Base-by-base conservation (phyloP, 2,113 vertebrate genomes). In the Lethenteron camtschaticum region DNA sequence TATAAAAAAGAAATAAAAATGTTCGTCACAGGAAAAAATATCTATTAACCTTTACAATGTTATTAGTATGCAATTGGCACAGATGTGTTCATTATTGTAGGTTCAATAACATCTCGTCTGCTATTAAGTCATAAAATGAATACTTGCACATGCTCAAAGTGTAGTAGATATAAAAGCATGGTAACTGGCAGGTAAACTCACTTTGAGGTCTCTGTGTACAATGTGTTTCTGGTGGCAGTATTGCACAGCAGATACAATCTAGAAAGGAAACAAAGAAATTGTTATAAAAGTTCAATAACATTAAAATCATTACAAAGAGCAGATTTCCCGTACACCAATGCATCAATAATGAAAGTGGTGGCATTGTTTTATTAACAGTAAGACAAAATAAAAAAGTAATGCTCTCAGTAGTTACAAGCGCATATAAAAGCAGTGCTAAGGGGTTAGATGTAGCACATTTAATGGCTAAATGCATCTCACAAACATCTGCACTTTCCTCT, bases 181-280 rank as follows among this genome's bases (percentile, higher is more conserved):
- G 56, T 56, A 18, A 41, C 63, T 16, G 20, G 58, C 20, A 68
- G 20, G 12, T 14, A 68, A 71, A 68, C 18, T 14, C 56, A 95
- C 92, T 86, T 97, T 97, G 12, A 97, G 85, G 79, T 97, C 91
- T 74, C 92, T 83, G 77, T 97, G 92, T 77, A 97, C 92, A 79
- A 97, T 95, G 78, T 81, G 87, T 73, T 90, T 89, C 74, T 97
- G 92, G 79, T 97, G 92, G 75, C 92, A 97, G 78, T 95, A 97
- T 78, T 97, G 89, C 73, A 97, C 92, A 73, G 92, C 91, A 78
- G 91, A 96, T 55, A 97, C 92, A 75, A 97, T 97, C 92, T 97
- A 82, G 78, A 89, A 86, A 20, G 10, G n/a, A 24, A 66, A 66
- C 9, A 16, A 66, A 24, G 10, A n/a, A 66, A 66, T 66, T 9